Conservation (phyloP, 2,888 invertebrate genomes). For the Archips xylosteana region DNA sequence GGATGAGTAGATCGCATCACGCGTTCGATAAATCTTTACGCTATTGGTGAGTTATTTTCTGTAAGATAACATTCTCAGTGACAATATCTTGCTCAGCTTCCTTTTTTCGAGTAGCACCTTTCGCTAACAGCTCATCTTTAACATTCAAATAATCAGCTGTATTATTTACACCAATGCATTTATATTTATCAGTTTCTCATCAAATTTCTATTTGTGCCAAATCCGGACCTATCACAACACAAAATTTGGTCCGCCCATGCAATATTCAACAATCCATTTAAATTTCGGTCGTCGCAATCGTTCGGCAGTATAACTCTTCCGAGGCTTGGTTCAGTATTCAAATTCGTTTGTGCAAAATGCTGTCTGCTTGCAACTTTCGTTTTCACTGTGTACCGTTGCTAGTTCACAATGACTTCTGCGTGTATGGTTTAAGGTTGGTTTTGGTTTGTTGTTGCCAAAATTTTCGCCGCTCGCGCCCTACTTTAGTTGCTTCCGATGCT, state of each 20-base stretch:
- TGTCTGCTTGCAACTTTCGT: conserved; percentile 75
- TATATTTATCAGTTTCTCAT: conserved; percentile 2
- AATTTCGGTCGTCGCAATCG: conserved; percentile 31
- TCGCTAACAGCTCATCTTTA: conserved; percentile 16
- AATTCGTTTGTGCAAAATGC: conserved; percentile 81
- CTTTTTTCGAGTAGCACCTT: neutral
- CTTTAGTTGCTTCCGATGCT: conserved; percentile 72
- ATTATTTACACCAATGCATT: neutral
- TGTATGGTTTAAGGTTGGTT: conserved; percentile 48
- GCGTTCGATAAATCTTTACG: neutral
- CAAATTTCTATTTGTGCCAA: neutral
- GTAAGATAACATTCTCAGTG: neutral
- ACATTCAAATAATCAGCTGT: neutral
- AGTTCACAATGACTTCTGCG: conserved; percentile 56
- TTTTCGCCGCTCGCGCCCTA: conserved; percentile 80
- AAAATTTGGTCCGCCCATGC: conserved; percentile 29
- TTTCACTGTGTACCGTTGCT: conserved; percentile 63
- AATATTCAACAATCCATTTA: conserved; percentile 33
- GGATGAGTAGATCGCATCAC: neutral
- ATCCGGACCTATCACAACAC: conserved; percentile 40
- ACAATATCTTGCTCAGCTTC: neutral
- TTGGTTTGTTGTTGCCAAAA: conserved; percentile 56
- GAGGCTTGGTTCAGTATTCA: conserved; percentile 65
- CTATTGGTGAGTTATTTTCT: neutral
- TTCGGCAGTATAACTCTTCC: conserved; percentile 33